Evolutionary conservation across 2,797 vertebrate species (phyloP).

Genomic region (Periparus ater): DNA sequence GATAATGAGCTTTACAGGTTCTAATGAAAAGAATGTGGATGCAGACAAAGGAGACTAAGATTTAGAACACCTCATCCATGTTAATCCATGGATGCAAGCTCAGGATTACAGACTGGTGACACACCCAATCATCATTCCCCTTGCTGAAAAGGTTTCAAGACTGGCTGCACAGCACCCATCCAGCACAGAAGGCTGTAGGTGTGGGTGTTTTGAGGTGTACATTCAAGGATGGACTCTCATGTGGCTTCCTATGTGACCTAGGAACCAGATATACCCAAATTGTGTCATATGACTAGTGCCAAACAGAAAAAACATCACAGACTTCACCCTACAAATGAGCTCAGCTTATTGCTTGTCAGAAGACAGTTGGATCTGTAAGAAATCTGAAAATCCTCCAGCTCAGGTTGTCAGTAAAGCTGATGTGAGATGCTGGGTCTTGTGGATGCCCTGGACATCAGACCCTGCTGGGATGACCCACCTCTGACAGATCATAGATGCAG

Average conservation of each 20-base stretch:
- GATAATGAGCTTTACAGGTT: not conserved
- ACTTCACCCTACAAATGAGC: not conserved
- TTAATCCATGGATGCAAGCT: not conserved
- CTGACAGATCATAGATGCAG: not conserved
- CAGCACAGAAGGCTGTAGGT: not conserved
- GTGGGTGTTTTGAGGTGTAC: not conserved
- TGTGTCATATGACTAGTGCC: not conserved
- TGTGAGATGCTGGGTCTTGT: not conserved
- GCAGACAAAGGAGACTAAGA: not conserved
- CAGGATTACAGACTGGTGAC: not conserved
- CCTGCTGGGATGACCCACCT: not conserved
- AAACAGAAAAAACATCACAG: fast-evolving
- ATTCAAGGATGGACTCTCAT: not conserved
- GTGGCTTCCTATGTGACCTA: not conserved
- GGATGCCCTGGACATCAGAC: not conserved
- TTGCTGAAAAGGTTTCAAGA: not conserved
- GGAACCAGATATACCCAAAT: not conserved
- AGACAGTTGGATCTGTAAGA: not conserved
- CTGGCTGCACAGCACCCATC: not conserved
- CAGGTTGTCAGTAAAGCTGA: not conserved
- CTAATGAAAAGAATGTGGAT: not conserved
- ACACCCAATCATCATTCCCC: not conserved
- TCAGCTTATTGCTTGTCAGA: not conserved
- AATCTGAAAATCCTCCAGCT: not conserved
- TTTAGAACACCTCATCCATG: not conserved